A percentile compares a stretch with the other conserved stretches of the same genome.
Evolutionary conservation across 2,797 vertebrate species (phyloP).

Genomic region (Bovichtus variegatus): DNA sequence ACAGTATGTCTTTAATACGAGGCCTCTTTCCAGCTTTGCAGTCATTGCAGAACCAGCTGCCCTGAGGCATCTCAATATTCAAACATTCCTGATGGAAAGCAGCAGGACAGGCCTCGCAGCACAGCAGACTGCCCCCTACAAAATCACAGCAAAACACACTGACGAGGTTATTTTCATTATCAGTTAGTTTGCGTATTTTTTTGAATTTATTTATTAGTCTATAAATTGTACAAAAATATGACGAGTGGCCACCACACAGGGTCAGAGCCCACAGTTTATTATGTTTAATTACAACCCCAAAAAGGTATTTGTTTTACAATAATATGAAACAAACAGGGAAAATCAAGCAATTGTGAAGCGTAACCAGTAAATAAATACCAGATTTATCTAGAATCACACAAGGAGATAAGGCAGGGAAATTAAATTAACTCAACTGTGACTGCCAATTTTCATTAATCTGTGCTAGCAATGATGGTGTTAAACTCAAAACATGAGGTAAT

Average conservation of each 20-base stretch:
- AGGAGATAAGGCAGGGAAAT: not conserved
- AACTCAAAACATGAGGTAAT: not conserved
- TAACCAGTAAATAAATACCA: not conserved
- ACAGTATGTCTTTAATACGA: constrained; percentile 97
- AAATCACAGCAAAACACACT: constrained; percentile 22
- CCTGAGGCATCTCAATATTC: constrained; percentile 98
- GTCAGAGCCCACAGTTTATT: not conserved
- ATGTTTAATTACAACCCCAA: not conserved
- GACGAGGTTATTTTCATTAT: not conserved
- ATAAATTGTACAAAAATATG: not conserved
- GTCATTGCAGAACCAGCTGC: constrained; percentile 99
- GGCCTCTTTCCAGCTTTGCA: constrained; percentile 98
- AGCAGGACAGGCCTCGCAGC: constrained; percentile 99
- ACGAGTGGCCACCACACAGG: not conserved
- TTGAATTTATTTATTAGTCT: not conserved
- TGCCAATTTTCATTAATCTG: not conserved
- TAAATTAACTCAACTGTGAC: not conserved
- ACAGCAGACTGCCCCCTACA: constrained; percentile 96
- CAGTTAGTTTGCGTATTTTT: too few species aligned
- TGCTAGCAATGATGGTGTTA: not conserved
- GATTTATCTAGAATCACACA: not conserved
- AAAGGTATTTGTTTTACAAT: not conserved
- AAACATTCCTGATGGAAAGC: constrained; percentile 98
- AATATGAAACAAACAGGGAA: not conserved
- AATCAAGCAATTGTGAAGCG: not conserved